Evolutionary conservation across 2,113 vertebrate species (phyloP), one percentile per base, ranked within the genome.

Genomic region (Drymodes brunneopygia): DNA sequence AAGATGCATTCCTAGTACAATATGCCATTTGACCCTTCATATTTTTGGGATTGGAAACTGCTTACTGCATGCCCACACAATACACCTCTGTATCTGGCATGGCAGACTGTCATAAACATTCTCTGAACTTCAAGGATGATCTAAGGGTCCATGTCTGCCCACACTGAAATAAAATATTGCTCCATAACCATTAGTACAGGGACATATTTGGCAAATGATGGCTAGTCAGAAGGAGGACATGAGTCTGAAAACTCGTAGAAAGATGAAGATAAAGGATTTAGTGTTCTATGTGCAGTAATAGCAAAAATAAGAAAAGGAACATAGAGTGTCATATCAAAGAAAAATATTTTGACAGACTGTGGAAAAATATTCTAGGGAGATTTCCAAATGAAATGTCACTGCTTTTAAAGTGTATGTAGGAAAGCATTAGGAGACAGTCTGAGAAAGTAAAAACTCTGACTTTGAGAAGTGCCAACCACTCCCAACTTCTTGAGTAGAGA

Each of bases 281-380:
- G 40, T 36, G 33, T 51, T 87, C 77, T 50, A 36, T 27, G 71
- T 11, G 42, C 56, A 51, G 53, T 67, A 87, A 90, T 36, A 92
- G 36, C n/a, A 87, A 94, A 96, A 92, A 81, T 83, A 92, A 73
- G 44, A 74, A 67, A 47, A 75, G 48, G 81, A 96, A 96, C 45
- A 71, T 53, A 47, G 2, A 79, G 28, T 82, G 40, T 80, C 85
- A 53, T 50, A 90, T n/a, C 74, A 88, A 92, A 79, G 81, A 85
- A 75, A 82, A 96, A 97, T 90, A 97, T 96, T 96, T 80, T 94
- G 95, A 91, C 95, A 94, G 61, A 62, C 23, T 6, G 10, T 2
- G 1, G 51, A 82, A 28, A 87, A 87, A 56, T 82, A 80, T 97
- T 72, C 83, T 57, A 77, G 54, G 31, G 88, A 91, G 36, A 85